phyloP scores from a whole-genome alignment of 2,797 vertebrate genomes.

The Chrysolophus pictus region DNA sequence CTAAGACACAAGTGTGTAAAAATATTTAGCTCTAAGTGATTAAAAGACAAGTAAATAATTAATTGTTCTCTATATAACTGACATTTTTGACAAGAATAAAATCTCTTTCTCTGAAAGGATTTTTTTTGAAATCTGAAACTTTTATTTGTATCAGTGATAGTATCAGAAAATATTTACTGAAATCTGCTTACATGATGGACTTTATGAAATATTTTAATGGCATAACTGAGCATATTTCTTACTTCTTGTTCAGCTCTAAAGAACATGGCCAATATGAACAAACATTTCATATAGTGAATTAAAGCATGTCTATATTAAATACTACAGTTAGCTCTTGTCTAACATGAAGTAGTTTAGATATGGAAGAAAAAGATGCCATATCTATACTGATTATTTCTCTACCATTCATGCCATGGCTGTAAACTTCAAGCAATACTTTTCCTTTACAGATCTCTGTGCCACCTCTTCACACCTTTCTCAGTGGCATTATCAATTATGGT shows the following conservation, averaged over 20 bases:
- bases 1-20: background rate
- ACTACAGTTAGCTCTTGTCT: background rate
- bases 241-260: background rate
- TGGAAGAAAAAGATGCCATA: background rate
- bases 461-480: background rate
- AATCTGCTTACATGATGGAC: background rate
- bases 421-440: background rate
- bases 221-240: background rate
- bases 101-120: background rate
- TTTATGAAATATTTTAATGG: background rate
- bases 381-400: background rate
- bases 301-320: background rate
- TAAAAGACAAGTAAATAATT: background rate
- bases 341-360: background rate
- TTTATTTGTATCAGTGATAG: background rate
- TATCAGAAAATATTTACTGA: background rate
- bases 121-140: background rate
- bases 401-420: background rate
- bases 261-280: background rate
- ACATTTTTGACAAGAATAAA: background rate
- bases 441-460: background rate
- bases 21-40: background rate
- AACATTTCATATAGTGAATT: background rate
- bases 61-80: background rate
- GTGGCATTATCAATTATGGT: background rate